Conservation (phyloP, 2,113 vertebrate species). For the Menura novaehollandiae region DNA sequence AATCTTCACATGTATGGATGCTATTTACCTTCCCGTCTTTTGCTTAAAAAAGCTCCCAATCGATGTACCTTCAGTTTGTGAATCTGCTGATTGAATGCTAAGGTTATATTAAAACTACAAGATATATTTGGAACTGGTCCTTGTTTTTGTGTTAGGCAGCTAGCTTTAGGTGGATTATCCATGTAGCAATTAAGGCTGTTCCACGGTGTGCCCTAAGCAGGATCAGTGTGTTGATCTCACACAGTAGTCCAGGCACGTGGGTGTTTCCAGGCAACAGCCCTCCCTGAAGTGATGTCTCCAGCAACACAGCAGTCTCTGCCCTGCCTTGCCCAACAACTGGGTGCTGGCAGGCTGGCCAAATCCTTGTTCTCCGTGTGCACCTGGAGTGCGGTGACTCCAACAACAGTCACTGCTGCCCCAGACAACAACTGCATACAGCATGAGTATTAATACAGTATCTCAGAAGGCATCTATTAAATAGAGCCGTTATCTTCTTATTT, state of each 20-base stretch:
- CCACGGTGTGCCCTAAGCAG: background rate
- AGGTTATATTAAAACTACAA: background rate
- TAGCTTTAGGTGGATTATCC: background rate
- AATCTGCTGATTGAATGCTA: background rate
- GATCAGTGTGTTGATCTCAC: rapidly evolving
- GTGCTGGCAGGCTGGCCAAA: background rate
- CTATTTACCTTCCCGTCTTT: background rate
- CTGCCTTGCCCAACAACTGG: background rate
- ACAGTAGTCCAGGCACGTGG: background rate
- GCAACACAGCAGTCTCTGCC: background rate
- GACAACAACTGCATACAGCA: background rate
- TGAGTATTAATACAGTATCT: background rate
- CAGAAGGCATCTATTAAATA: background rate
- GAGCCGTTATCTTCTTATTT: background rate
- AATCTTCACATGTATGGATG: background rate
- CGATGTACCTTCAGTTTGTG: background rate
- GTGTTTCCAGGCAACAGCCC: background rate
- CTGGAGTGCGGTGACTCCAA: background rate
- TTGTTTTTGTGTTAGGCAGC: background rate
- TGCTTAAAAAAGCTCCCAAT: background rate
- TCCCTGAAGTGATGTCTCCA: background rate
- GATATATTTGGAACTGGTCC: background rate
- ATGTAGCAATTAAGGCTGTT: background rate
- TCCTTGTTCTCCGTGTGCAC: rapidly evolving
- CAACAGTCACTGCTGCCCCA: background rate